phyloP scores from a whole-genome alignment of 2,113 vertebrate species.

The Rhagologus leucostigma region DNA sequence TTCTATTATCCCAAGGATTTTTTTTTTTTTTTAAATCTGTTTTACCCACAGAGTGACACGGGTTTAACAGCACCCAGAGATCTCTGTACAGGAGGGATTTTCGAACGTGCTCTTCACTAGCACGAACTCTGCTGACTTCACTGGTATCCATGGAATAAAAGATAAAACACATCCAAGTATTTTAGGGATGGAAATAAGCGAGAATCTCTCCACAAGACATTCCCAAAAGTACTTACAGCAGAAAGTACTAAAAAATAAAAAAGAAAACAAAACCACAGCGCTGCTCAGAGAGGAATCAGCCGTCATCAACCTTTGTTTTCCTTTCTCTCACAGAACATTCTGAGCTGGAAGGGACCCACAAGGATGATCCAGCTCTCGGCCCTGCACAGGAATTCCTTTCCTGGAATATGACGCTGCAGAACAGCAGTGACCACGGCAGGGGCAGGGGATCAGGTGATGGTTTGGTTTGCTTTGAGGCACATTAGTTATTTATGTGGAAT shows the following conservation, averaged over 20 bases:
- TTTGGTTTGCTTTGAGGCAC: fast-evolving
- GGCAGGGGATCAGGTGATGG: background rate
- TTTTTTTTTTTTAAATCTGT: background rate
- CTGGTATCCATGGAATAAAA: fast-evolving
- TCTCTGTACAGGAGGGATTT: background rate
- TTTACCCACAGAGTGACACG: background rate
- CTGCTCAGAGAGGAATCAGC: background rate
- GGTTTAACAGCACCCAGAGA: background rate
- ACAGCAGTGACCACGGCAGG: background rate
- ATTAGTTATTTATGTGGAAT: fast-evolving
- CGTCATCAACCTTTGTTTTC: background rate
- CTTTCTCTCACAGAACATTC: background rate
- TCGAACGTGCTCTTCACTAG: background rate
- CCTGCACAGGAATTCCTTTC: background rate
- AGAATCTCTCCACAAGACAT: background rate
- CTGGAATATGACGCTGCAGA: background rate
- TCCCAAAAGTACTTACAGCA: background rate
- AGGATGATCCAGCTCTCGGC: background rate
- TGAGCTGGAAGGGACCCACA: background rate
- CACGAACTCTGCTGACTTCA: background rate
- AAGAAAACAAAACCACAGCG: no score
- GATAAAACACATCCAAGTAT: background rate
- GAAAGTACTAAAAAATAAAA: background rate
- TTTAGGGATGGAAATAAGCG: background rate
- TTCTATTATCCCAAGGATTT: no score